These are phyloP conservation scores for Drosophila bocki DNA, from an alignment of 1,140 invertebrate genomes.

Conservation along the genomic window DNA sequence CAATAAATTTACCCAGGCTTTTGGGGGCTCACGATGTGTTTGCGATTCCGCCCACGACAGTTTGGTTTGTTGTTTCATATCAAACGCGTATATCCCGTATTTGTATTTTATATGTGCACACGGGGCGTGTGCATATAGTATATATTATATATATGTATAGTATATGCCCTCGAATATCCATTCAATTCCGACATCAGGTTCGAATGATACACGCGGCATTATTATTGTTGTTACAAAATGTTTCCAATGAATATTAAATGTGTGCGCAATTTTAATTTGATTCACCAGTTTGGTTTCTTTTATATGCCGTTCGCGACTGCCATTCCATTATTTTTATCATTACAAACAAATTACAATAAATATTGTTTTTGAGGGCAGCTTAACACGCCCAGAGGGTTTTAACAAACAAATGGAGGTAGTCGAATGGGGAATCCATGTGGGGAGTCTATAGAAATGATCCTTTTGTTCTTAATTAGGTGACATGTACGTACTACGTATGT, in stretches of 20 bases:
- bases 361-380: constrained; percentile 55
- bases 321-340: constrained; percentile 52
- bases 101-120: constrained; percentile 37
- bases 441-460: background rate
- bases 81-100: constrained; percentile 33
- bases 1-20: constrained; percentile 31
- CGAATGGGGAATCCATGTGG: background rate
- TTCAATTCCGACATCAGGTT: constrained; percentile 27
- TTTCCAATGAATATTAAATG: constrained; percentile 80
- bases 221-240: constrained; percentile 75
- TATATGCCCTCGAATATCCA: constrained; percentile 27
- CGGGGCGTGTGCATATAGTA: background rate
- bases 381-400: constrained; percentile 16
- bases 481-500: background rate
- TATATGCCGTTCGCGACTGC: constrained; percentile 24
- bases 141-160: constrained; percentile 1
- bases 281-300: constrained; percentile 28
- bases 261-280: constrained; percentile 62
- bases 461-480: constrained; percentile 32
- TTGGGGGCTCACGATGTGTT: constrained; percentile 31
- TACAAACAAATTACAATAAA: constrained; percentile 71
- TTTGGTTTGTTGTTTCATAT: constrained; percentile 47
- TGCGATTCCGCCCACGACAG: constrained; percentile 43
- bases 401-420: background rate
- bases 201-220: constrained; percentile 45